phyloP scores from a whole-genome alignment of 2,113 vertebrate species.

The Dermatemys mawii region DNA sequence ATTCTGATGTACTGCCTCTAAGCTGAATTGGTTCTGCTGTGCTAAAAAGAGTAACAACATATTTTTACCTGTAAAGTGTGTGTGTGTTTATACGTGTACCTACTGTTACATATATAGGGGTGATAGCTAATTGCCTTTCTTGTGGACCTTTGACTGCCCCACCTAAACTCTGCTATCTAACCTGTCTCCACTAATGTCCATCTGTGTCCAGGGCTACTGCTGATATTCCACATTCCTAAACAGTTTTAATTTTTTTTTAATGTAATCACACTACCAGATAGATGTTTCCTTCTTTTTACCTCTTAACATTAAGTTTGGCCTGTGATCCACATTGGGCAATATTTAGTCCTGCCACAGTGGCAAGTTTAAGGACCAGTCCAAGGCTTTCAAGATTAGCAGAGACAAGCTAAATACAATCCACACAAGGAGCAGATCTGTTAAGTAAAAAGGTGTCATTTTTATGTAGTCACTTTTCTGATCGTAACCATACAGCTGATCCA shows the following conservation, averaged over 20 bases:
- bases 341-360: slow-evolving; percentile 13
- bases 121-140: neutral
- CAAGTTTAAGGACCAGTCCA: slow-evolving; percentile 19
- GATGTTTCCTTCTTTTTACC: slow-evolving; percentile 40
- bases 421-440: neutral
- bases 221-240: slow-evolving; percentile 36
- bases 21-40: neutral
- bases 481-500: neutral
- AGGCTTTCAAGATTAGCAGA: neutral
- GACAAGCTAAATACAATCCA: neutral
- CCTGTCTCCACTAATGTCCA: neutral
- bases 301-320: slow-evolving; percentile 54
- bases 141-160: neutral
- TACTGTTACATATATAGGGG: neutral
- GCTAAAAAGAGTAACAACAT: neutral
- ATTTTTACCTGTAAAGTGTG: neutral
- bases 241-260: slow-evolving; percentile 30
- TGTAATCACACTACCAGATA: slow-evolving; percentile 61
- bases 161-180: neutral
- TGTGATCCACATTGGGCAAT: neutral
- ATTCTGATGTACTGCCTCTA: neutral
- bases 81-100: neutral
- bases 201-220: neutral
- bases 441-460: neutral
- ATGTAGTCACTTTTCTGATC: neutral